Conservation (phyloP, 2,797 vertebrate species). For the Neostethus bicornis region DNA sequence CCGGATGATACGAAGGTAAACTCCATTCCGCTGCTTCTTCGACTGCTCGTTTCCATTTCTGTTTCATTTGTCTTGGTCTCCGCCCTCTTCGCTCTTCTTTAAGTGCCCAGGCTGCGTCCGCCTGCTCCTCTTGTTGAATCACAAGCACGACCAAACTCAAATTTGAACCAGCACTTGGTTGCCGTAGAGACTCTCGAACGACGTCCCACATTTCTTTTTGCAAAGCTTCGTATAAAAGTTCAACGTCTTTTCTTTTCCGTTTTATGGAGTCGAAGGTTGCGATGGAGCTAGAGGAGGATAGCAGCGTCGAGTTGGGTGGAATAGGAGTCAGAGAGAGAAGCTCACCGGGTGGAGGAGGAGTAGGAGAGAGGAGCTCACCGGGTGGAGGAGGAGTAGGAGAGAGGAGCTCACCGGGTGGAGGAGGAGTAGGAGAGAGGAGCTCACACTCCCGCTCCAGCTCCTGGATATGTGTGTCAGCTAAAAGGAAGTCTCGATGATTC, state of each 20-base stretch:
- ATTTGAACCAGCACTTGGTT: conserved; percentile 77
- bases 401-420: conserved; percentile 25
- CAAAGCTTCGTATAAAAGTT: conserved; percentile 90
- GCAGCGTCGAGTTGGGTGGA: conserved; percentile 25
- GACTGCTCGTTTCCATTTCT: conserved; percentile 86
- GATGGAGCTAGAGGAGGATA: conserved; percentile 60
- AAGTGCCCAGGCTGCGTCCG: conserved; percentile 79
- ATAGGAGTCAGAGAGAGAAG: conserved; percentile 70
- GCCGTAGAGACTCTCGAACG: conserved; percentile 85
- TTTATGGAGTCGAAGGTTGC: conserved; percentile 78
- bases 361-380: conserved; percentile 65
- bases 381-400: conserved; percentile 60
- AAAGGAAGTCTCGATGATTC: conserved; percentile 86
- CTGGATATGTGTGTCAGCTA: conserved; percentile 89
- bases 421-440: conserved; percentile 70
- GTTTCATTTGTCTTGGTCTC: conserved; percentile 73
- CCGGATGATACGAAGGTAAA: conserved; percentile 80
- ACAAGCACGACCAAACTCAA: conserved; percentile 88
- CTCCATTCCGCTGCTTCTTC: conserved; percentile 83
- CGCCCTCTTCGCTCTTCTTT: too few species aligned
- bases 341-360: conserved; percentile 66
- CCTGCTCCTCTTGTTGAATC: conserved; percentile 89
- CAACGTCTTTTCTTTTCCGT: conserved; percentile 88
- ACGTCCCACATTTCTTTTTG: conserved; percentile 91
- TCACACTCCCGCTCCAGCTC: conserved; percentile 89